Conservation (phyloP, 2,797 vertebrate genomes). For the Echiichthys vipera region DNA sequence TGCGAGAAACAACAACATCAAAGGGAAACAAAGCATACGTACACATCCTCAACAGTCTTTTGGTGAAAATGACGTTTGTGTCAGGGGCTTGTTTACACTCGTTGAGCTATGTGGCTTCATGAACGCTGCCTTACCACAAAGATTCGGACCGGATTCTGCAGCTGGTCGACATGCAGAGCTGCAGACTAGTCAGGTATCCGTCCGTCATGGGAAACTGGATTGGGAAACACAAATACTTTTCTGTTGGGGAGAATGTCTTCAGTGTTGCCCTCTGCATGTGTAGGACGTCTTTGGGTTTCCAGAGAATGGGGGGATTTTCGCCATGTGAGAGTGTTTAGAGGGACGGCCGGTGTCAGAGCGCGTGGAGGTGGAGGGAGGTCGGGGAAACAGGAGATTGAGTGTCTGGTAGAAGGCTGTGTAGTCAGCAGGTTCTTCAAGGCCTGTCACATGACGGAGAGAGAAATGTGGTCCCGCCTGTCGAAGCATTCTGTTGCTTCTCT, state of each 20-base stretch:
- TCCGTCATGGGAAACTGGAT: background rate
- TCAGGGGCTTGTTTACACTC: constrained; percentile 48
- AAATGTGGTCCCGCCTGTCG: constrained; percentile 43
- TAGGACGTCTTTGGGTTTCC: constrained; percentile 17
- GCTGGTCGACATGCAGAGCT: constrained; percentile 3
- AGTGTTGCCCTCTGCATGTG: background rate
- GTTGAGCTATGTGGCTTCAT: constrained; percentile 34
- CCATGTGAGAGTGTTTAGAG: constrained; percentile 38
- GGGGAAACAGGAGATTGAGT: constrained; percentile 65
- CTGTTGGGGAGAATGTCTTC: constrained; percentile 25
- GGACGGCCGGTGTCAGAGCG: background rate
- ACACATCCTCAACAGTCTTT: too few relatives aligned
- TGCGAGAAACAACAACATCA: too few relatives aligned
- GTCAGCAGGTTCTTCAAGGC: constrained; percentile 71
- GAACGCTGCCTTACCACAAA: background rate
- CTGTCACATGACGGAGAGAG: constrained; percentile 64
- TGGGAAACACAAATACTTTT: constrained; percentile 23
- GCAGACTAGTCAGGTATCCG: background rate
- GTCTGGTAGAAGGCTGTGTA: constrained; percentile 57
- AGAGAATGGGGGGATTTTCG: constrained; percentile 1
- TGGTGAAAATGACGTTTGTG: background rate
- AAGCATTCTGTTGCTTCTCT: constrained; percentile 20
- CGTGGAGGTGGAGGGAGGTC: constrained; percentile 27
- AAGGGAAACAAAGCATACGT: too few relatives aligned
- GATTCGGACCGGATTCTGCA: background rate